Base-by-base conservation (phyloP, 2,797 vertebrate genomes). In the Microctenopoma stevenorrisi region DNA sequence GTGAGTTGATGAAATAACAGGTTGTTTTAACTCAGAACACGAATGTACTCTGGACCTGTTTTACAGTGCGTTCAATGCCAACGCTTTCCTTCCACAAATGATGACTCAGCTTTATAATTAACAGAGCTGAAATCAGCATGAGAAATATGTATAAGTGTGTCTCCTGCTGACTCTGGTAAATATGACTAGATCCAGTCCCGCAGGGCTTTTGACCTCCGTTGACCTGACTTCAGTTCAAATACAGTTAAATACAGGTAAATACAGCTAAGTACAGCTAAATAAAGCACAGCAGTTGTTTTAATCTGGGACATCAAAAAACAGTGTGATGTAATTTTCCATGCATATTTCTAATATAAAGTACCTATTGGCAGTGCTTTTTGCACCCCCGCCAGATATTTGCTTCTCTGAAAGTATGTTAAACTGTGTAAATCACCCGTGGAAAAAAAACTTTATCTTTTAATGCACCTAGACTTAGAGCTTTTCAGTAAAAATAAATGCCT, bases 131-230 rank as follows among this genome's bases (percentile, higher is more conserved):
- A 37, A 70, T 63, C 75, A 69, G 66, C 56, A 16, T 9, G 22
- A 72, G 40, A 62, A 68, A 68, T 71, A n/a, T 44, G 54, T 10
- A 51, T 42, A 33, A 74, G 47, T 49, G 61, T 38, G 76, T 82
- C 78, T 72, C 76, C 86, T 57, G 81, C 84, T 83, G 84, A 60
- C 68, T 73, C 12, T 22, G 18, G 64, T 81, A 64, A 84, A 81
- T 76, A 72, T 35, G 66, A 75, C 26, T 60, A 74, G 72, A 84
- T 69, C 64, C 69, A 44, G 48, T 56, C 68, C 78, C 69, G 80
- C 50, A 22, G 73, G 78, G 73, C 25, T 0, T 12, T 40, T 37
- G 70, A 79, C 75, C 78, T 78, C 46, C 16, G 60, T 7, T 62
- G 76, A 68, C 66, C 81, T 18, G 16, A n/a, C 50, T 25, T 48